A percentile compares a stretch with the other conserved stretches of the same genome.
These are phyloP conservation scores for Meteorus sp. DNA, from an alignment of 1,140 invertebrate species.

Conservation along the genomic window DNA sequence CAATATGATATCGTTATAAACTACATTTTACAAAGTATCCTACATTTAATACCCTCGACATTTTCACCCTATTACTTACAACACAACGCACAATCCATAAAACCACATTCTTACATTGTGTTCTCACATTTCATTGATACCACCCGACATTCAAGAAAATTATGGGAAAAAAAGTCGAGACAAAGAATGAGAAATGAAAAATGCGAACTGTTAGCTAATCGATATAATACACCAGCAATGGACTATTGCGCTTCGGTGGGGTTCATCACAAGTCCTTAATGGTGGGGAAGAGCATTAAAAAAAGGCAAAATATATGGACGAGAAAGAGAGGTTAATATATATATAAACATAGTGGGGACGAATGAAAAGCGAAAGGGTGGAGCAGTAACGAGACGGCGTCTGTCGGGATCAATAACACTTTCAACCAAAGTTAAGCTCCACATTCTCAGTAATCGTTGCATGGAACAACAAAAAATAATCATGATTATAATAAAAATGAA, in stretches of 20 bases:
- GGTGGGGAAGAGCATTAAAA: neutral
- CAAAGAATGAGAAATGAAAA: too few species aligned
- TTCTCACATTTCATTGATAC: neutral
- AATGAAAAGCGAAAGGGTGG: constrained; percentile 27
- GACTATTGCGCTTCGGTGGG: too few species aligned
- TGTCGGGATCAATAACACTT: constrained; percentile 19
- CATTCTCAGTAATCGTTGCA: neutral
- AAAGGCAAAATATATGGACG: neutral
- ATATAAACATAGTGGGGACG: constrained; percentile 10
- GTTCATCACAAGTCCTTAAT: neutral
- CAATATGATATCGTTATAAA: too few species aligned
- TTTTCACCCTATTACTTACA: too few species aligned
- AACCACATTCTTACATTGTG: neutral
- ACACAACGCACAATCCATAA: too few species aligned
- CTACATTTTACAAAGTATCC: too few species aligned
- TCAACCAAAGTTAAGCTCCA: neutral
- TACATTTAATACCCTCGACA: too few species aligned
- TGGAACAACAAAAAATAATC: too few species aligned
- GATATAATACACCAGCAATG: neutral
- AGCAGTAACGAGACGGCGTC: constrained; percentile 20
- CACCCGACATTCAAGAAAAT: neutral
- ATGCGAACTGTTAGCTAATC: neutral
- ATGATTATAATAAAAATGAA: too few species aligned
- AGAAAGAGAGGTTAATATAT: neutral
- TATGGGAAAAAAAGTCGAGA: too few species aligned